These are phyloP conservation scores for Dryobates pubescens DNA, from an alignment of 2,797 vertebrate species.

Conservation along the genomic window DNA sequence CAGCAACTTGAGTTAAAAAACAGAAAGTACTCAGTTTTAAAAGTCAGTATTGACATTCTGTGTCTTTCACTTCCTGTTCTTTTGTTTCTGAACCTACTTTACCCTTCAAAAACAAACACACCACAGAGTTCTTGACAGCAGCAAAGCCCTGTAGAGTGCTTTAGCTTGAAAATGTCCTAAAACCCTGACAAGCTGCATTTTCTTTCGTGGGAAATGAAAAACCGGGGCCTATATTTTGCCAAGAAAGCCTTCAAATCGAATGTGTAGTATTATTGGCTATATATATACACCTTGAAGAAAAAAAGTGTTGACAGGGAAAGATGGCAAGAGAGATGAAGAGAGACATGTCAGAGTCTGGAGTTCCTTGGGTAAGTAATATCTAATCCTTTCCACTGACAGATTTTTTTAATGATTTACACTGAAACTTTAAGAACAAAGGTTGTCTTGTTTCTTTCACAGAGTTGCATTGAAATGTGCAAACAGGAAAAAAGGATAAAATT, in stretches of 20 bases:
- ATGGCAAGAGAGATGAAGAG: background rate
- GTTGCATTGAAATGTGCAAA: background rate
- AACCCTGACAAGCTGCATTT: background rate
- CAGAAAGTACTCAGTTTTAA: background rate
- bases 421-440: conserved; percentile 29
- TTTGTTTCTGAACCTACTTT: background rate
- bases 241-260: background rate
- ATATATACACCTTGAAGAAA: background rate
- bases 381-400: background rate
- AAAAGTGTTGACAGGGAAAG: background rate
- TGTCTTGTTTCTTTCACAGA: background rate
- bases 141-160: background rate
- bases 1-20: background rate
- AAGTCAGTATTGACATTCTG: background rate
- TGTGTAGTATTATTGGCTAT: background rate
- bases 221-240: background rate
- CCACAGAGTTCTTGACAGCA: background rate
- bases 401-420: conserved; percentile 26
- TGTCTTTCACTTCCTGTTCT: background rate
- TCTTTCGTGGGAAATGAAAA: background rate
- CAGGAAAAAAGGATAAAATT: background rate
- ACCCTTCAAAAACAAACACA: conserved; percentile 5
- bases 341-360: background rate
- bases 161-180: background rate
- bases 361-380: background rate